Evolutionary conservation across 2,888 invertebrate genomes (phyloP), one percentile per base, ranked within the genome.

Genomic region (Girardia tigrina): DNA sequence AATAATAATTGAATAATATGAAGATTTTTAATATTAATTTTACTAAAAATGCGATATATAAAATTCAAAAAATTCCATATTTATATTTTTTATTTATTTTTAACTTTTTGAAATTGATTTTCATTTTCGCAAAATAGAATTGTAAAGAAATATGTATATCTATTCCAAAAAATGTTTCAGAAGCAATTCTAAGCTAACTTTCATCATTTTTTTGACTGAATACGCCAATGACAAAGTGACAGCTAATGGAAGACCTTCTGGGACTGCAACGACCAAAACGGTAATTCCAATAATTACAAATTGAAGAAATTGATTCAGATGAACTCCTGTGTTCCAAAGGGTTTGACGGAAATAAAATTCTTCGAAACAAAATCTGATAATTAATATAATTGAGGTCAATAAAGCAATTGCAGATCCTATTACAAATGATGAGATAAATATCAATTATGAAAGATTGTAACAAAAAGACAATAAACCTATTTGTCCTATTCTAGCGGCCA

Each of bases 211-310:
- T 29, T 76, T 97, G 81, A 98, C 98, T 81, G 97, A 98, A 86
- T 99, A 99, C 81, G 98, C 98, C 80, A 98, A 88, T 4, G 97
- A 94, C 77, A 99, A 88, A 26, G 98, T 98, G 81, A 98, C 98
- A 83, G 98, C 98, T 78, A 99, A 87, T 79, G 98, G 98, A 82
- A 99, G 88, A 81, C 98, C 98, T 86, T 99, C 98, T 73, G 98
- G 98, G 79, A 98, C 98, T 78, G 98, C 98, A 77, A 98, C 98
- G 78, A 98, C 98, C 79, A 99, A 89, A 80, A 98, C 97, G 77
- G 98, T 98, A 77, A 98, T 98, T 89, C 98, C 98, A 85, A 98
- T 98, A 87, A 99, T 99, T 83, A 98, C 89, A 87, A 94, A 94
- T 83, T 92, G 91, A 79, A 98, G 95, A 82, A 97, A 89, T 85